Evolutionary conservation across 2,113 vertebrate genomes (phyloP).

Genomic region (Lepidothrix coronata): DNA sequence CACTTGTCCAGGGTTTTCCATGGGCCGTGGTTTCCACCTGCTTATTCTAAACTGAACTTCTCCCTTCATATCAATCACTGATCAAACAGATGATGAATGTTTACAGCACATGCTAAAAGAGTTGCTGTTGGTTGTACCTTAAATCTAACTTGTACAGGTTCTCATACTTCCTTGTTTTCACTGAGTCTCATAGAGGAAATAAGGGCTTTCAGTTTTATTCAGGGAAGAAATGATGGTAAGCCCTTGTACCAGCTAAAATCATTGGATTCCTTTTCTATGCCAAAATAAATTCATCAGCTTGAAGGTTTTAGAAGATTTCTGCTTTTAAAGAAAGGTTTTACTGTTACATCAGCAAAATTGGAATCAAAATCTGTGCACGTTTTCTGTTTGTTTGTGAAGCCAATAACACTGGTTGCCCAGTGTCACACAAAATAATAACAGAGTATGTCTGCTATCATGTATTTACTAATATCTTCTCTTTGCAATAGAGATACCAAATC

Average conservation of each 20-base stretch:
- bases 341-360: not conserved
- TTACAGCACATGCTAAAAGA: not conserved
- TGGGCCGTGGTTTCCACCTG: not conserved
- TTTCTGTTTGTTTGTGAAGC: not conserved
- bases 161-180: not conserved
- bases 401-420: not conserved
- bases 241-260: not conserved
- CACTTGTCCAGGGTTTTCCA: not conserved
- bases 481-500: not conserved
- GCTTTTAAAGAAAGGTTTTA: not conserved
- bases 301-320: not conserved
- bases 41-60: not conserved
- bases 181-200: not conserved
- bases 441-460: not conserved
- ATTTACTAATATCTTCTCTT: not conserved
- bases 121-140: not conserved
- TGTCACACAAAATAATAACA: not conserved
- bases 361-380: not conserved
- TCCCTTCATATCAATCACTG: not conserved
- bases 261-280: not conserved
- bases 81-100: not conserved
- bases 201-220: not conserved
- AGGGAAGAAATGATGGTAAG: not conserved
- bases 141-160: not conserved
- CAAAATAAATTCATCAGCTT: not conserved